These are phyloP conservation scores for Murina feae DNA, from an alignment of 2,113 vertebrate genomes.

Conservation along the genomic window DNA sequence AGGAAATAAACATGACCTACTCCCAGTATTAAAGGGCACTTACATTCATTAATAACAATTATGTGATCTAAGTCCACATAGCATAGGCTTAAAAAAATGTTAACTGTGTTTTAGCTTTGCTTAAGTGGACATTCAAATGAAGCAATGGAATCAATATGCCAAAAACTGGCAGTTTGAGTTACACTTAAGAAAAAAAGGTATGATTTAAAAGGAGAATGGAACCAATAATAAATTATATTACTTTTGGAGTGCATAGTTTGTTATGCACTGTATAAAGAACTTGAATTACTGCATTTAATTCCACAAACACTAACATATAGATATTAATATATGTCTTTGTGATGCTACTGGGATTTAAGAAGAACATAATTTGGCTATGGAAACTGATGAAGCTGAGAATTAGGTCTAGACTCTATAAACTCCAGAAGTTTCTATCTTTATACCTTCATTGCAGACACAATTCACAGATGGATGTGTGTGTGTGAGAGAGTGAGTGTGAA, in stretches of 20 bases:
- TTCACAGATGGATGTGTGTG: background rate
- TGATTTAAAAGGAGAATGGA: background rate
- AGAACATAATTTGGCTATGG: background rate
- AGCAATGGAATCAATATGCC: background rate
- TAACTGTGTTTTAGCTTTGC: background rate
- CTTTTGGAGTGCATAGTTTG: background rate
- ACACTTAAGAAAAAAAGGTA: background rate
- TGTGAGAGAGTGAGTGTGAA: background rate
- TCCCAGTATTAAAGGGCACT: background rate
- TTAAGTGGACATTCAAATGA: background rate
- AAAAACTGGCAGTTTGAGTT: background rate
- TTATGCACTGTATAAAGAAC: background rate
- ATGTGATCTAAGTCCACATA: background rate
- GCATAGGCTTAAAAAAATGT: background rate
- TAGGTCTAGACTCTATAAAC: background rate
- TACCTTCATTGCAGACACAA: background rate
- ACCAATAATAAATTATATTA: background rate
- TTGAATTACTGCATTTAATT: background rate
- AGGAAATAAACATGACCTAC: background rate
- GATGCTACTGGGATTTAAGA: background rate
- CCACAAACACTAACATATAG: background rate
- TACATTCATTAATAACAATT: conserved; percentile 1
- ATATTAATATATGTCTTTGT: background rate
- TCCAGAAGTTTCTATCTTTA: background rate
- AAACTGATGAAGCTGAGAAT: background rate